Conservation (phyloP, 2,113 vertebrate genomes). For the rabbit (Oryctolagus cuniculus) region DNA sequence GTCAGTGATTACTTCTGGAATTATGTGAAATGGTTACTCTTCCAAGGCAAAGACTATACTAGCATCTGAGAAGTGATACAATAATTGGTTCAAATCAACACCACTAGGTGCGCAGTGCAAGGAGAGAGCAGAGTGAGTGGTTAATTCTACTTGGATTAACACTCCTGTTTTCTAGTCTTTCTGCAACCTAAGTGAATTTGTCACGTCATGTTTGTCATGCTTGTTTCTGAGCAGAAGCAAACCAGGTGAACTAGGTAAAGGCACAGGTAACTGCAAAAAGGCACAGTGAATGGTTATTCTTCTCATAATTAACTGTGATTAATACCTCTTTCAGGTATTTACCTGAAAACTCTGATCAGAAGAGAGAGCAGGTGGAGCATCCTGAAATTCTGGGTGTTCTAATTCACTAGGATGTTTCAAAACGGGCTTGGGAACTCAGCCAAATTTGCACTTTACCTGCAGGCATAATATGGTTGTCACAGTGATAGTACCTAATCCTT, state of each 20-base stretch:
- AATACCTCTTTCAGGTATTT: neutral
- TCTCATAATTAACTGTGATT: slow-evolving; percentile 25
- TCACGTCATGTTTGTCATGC: neutral
- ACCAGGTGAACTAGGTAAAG: neutral
- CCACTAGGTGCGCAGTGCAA: neutral
- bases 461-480: neutral
- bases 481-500: neutral
- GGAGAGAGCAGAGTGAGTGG: neutral
- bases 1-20: slow-evolving; percentile 32
- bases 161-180: neutral
- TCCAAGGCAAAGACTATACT: neutral
- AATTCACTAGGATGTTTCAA: neutral
- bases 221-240: neutral
- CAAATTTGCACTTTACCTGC: neutral
- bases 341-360: neutral
- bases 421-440: neutral
- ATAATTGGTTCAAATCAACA: slow-evolving; percentile 52
- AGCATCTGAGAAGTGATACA: slow-evolving; percentile 46
- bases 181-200: slow-evolving; percentile 36
- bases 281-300: neutral
- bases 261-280: neutral
- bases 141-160: slow-evolving; percentile 42
- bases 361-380: neutral
- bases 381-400: neutral
- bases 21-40: slow-evolving; percentile 47